phyloP scores from a whole-genome alignment of 2,797 vertebrate genomes.

The Poeciliopsis presidionis region DNA sequence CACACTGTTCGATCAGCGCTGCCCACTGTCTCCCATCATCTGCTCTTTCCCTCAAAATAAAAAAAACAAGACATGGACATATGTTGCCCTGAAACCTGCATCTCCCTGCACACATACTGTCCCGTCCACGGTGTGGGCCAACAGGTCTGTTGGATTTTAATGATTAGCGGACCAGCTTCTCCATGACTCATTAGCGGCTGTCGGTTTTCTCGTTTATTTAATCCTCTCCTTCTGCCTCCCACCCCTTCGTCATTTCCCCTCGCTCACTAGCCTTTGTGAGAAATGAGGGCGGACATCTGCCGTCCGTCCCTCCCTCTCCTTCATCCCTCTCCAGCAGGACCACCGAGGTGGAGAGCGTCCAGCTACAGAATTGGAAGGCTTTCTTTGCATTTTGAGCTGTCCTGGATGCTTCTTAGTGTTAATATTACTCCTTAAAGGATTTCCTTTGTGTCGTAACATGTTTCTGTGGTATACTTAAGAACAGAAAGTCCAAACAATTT shows the following conservation, averaged over 20 bases:
- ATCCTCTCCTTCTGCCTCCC: slow-evolving; percentile 75
- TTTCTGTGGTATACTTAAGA: background rate
- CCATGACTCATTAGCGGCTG: slow-evolving; percentile 75
- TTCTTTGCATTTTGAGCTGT: slow-evolving; percentile 58
- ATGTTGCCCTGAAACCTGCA: slow-evolving; percentile 75
- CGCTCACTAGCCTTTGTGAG: slow-evolving; percentile 73
- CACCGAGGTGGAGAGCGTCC: slow-evolving; percentile 68
- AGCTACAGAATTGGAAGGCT: slow-evolving; percentile 57
- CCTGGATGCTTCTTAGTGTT: slow-evolving; percentile 11
- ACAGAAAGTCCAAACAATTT: background rate
- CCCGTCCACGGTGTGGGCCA: slow-evolving; percentile 56
- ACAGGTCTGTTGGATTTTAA: slow-evolving; percentile 75
- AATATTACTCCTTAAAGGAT: background rate
- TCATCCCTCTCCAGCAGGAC: slow-evolving; percentile 77
- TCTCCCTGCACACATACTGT: slow-evolving; percentile 28
- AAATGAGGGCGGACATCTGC: slow-evolving; percentile 83
- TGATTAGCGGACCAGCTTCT: slow-evolving; percentile 72
- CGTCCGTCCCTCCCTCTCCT: slow-evolving; percentile 77
- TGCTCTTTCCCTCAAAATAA: slow-evolving; percentile 68
- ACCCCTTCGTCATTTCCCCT: slow-evolving; percentile 66
- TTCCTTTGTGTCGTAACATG: background rate
- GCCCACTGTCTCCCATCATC: slow-evolving; percentile 75
- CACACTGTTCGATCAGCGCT: slow-evolving; percentile 31
- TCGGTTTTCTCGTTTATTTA: slow-evolving; percentile 75
- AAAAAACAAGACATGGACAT: slow-evolving; percentile 68